Conservation (phyloP, 1,140 invertebrate species). For the Caenorhabditis inopinata region DNA sequence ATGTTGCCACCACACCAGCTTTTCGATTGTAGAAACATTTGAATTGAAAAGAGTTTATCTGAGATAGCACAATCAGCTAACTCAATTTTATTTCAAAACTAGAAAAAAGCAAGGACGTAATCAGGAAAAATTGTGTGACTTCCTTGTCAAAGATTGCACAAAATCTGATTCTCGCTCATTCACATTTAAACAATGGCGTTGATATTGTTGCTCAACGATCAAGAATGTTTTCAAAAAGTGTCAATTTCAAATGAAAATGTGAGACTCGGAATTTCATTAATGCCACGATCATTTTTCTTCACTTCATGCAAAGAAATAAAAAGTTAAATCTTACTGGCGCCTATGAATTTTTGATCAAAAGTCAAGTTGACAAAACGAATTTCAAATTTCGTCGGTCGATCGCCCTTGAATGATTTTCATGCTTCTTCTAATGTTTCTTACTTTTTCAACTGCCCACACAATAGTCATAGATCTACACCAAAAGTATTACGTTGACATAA, state of each 20-base stretch:
- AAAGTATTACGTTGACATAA: no score
- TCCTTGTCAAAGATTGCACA: no score
- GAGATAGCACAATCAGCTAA: no score
- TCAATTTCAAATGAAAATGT: not conserved
- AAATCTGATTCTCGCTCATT: no score
- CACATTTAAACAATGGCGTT: not conserved
- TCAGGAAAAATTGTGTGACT: no score
- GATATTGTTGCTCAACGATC: not conserved
- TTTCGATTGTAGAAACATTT: no score
- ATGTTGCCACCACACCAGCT: no score
- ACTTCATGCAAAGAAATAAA: not conserved
- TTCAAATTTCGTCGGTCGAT: not conserved
- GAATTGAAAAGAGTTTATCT: no score
- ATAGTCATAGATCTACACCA: no score
- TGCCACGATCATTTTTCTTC: not conserved
- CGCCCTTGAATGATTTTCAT: not conserved
- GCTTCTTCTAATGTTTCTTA: not conserved
- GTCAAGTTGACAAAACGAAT: not conserved
- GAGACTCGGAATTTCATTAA: not conserved
- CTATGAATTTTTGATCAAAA: slow-evolving; percentile 11
- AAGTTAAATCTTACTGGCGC: not conserved
- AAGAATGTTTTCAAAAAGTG: not conserved
- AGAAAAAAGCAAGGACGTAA: no score
- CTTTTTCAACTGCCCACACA: no score
- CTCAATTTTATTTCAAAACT: no score